phyloP scores from a whole-genome alignment of 2,888 invertebrate species.

The Sminthurinus aureus region DNA sequence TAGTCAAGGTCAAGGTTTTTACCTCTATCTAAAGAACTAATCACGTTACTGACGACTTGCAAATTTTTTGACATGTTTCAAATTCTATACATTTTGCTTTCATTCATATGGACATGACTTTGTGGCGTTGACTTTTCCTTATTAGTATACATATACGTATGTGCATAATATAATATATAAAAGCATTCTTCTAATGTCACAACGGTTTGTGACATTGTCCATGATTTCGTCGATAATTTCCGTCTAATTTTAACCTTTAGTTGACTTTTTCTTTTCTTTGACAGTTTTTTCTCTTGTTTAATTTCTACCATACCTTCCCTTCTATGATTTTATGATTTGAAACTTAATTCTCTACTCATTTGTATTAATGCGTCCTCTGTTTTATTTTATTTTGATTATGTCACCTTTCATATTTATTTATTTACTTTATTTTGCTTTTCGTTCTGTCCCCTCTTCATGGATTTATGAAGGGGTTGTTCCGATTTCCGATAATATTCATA shows the following conservation, averaged over 20 bases:
- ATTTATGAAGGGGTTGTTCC: neutral
- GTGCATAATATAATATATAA: no score
- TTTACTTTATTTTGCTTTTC: neutral
- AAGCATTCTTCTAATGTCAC: neutral
- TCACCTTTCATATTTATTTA: neutral
- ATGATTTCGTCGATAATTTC: neutral
- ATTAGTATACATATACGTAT: no score
- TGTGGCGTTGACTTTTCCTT: no score
- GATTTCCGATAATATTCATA: neutral
- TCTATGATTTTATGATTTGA: slow-evolving; percentile 19
- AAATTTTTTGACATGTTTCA: no score
- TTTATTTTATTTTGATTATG: neutral
- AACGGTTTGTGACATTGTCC: neutral
- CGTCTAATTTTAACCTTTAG: neutral
- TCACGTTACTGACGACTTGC: no score
- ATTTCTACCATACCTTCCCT: neutral
- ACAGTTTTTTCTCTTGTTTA: neutral
- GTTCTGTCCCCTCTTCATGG: neutral
- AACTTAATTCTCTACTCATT: neutral
- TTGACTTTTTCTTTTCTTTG: neutral
- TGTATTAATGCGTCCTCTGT: neutral
- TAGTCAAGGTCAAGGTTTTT: no score
- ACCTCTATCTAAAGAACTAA: no score
- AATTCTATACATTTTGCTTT: no score
- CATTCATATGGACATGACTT: no score